A percentile compares a stretch with the other conserved stretches of the same genome.
These are phyloP conservation scores for Leptestheria dahalacensis DNA, from an alignment of 1,140 invertebrate species.

Conservation along the genomic window DNA sequence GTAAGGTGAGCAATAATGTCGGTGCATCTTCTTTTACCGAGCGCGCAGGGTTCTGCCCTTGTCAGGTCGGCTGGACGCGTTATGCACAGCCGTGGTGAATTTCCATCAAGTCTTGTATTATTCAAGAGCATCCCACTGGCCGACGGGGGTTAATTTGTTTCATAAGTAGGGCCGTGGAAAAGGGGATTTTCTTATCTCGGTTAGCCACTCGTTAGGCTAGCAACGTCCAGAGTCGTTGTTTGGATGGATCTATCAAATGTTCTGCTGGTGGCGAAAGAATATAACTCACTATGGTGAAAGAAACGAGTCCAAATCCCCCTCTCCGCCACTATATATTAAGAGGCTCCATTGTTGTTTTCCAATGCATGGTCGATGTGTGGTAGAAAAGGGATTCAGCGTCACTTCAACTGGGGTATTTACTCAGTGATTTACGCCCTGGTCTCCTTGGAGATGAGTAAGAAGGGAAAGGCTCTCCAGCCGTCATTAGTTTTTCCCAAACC, in stretches of 20 bases:
- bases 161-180: too few relatives aligned
- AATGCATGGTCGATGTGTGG: neutral
- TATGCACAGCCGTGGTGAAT: neutral
- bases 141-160: neutral
- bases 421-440: neutral
- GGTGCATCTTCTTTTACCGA: neutral
- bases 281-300: too few relatives aligned
- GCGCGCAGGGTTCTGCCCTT: neutral
- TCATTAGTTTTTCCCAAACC: neutral
- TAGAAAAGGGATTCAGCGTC: neutral
- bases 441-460: too few relatives aligned
- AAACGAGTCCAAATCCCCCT: too few relatives aligned
- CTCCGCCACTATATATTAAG: neutral
- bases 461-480: neutral
- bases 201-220: neutral
- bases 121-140: neutral
- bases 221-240: neutral
- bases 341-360: neutral
- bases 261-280: neutral
- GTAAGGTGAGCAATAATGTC: neutral
- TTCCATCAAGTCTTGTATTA: neutral
- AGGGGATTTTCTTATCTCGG: neutral
- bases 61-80: neutral
- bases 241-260: neutral
- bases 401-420: neutral